Conservation (phyloP, 2,113 vertebrate species). For the Synodontis membranacea region DNA sequence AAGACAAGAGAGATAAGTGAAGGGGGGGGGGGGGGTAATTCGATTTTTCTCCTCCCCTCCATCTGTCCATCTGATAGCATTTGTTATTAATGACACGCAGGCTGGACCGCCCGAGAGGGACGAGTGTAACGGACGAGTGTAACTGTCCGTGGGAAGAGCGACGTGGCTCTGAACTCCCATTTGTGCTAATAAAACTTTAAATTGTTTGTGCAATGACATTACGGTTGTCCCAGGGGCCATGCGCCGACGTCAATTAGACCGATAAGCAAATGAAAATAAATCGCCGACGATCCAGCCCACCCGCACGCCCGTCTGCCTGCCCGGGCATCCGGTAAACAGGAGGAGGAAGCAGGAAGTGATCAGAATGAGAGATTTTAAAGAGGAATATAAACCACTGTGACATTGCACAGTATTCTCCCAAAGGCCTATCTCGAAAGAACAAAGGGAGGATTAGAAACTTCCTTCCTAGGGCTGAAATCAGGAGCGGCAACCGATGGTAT, state of each 20-base stretch:
- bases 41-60: slow-evolving; percentile 22
- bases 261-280: slow-evolving; percentile 76
- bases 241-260: slow-evolving; percentile 67
- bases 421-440: slow-evolving; percentile 44
- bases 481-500: slow-evolving; percentile 31
- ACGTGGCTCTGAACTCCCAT: slow-evolving; percentile 61
- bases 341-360: slow-evolving; percentile 71
- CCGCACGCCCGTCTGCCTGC: slow-evolving; percentile 30
- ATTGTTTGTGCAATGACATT: slow-evolving; percentile 75
- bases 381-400: slow-evolving; percentile 62
- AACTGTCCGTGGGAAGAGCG: slow-evolving; percentile 44
- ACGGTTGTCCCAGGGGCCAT: slow-evolving; percentile 54
- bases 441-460: slow-evolving; percentile 50
- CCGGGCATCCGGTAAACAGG: slow-evolving; percentile 64
- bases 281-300: slow-evolving; percentile 59
- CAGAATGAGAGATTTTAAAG: slow-evolving; percentile 55
- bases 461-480: slow-evolving; percentile 44
- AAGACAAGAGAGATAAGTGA: slow-evolving; percentile 46
- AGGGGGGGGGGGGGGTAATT: slow-evolving; percentile 44
- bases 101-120: background rate
- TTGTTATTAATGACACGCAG: slow-evolving; percentile 53
- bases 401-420: slow-evolving; percentile 40
- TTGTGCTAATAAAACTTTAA: slow-evolving; percentile 72
- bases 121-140: slow-evolving; percentile 39
- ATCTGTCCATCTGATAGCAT: slow-evolving; percentile 37